These are phyloP conservation scores for Pogonus chalceus DNA, from an alignment of 1,140 invertebrate genomes.

Conservation along the genomic window DNA sequence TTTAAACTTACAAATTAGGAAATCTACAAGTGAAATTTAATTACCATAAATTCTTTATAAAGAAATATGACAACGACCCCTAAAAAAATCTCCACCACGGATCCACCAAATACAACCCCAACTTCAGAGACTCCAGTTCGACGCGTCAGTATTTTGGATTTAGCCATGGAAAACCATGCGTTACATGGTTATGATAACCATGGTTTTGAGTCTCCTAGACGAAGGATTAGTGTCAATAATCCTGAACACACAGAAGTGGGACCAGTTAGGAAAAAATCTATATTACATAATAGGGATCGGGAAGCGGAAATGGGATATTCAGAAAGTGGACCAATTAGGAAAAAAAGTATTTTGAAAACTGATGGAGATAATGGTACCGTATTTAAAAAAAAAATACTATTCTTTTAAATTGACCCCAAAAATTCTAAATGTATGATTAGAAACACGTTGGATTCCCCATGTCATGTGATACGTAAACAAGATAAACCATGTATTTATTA, in stretches of 20 bases:
- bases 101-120: not conserved
- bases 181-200: slow-evolving; percentile 27
- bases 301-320: not conserved
- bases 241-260: slow-evolving; percentile 36
- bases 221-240: slow-evolving; percentile 27
- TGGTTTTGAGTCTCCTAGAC: slow-evolving; percentile 26
- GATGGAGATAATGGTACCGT: not conserved
- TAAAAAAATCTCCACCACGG: not conserved
- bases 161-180: not conserved
- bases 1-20: too few species aligned
- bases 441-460: too few species aligned
- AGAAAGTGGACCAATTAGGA: not conserved
- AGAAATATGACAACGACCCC: not conserved
- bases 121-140: not conserved
- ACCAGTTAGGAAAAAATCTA: slow-evolving; percentile 53
- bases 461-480: too few species aligned
- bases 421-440: too few species aligned
- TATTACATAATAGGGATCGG: slow-evolving; percentile 40
- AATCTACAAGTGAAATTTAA: too few species aligned
- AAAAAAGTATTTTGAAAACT: not conserved
- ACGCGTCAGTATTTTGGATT: not conserved
- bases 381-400: too few species aligned
- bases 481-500: too few species aligned
- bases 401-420: too few species aligned
- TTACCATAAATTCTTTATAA: too few species aligned